Conservation (phyloP, 2,888 invertebrate species). For the Sericinus montela region DNA sequence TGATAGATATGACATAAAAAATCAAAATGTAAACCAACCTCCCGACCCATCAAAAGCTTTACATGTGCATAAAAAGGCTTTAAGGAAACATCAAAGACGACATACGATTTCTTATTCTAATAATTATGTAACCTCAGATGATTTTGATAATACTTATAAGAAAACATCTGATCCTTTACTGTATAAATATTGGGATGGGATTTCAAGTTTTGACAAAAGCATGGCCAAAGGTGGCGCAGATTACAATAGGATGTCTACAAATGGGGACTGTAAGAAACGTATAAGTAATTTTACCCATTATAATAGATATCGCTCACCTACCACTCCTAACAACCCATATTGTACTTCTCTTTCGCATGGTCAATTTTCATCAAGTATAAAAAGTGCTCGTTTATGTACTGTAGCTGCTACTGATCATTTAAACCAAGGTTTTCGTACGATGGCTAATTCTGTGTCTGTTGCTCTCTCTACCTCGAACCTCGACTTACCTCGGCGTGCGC, state of each 20-base stretch:
- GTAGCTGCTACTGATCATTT: constrained; percentile 53
- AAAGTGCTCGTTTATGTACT: constrained; percentile 58
- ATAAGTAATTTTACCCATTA: constrained; percentile 74
- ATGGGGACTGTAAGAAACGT: constrained; percentile 61
- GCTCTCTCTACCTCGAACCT: constrained; percentile 78
- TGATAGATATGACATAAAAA: not conserved
- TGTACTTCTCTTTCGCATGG: constrained; percentile 43
- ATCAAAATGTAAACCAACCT: not conserved
- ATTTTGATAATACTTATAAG: constrained; percentile 44
- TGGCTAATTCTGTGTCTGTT: constrained; percentile 80
- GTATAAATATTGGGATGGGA: constrained; percentile 25
- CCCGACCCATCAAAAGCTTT: not conserved
- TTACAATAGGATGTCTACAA: constrained; percentile 27
- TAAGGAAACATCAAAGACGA: constrained; percentile 29
- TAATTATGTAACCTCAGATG: constrained; percentile 35
- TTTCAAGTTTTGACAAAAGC: too few species aligned
- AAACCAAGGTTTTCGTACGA: constrained; percentile 64
- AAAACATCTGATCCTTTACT: constrained; percentile 38
- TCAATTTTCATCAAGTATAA: constrained; percentile 58
- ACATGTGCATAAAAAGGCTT: constrained; percentile 22
- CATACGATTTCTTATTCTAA: constrained; percentile 13
- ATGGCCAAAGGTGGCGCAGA: not conserved
- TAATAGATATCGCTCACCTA: constrained; percentile 70
- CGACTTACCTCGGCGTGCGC: constrained; percentile 69
- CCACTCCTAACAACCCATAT: constrained; percentile 45